Evolutionary conservation across 2,797 vertebrate species (phyloP), one percentile per base, ranked within the genome.

Genomic region (Simalia tracyae): DNA sequence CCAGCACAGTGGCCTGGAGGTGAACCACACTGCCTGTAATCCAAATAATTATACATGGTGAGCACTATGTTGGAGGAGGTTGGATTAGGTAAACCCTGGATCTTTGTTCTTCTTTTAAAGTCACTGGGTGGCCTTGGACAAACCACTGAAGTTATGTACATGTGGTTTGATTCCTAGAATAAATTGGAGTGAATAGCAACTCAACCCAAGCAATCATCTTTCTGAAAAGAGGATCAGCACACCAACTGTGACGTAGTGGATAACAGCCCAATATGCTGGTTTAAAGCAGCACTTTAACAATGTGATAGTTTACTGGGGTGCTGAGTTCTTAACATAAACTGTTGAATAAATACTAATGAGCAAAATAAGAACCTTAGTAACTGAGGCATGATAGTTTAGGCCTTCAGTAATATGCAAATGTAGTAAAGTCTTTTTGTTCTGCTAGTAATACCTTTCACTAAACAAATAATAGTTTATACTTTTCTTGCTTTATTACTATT

Each of bases 291-390:
- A 26, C 26, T 26, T 81, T 14, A 46, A 8, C 6, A 54, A 4
- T 56, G 24, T 46, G 36, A 54, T 64, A 26, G 11, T 84, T 88
- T 42, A 84, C 24, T 68, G 11, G 61, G 42, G 54, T 36, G 22
- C 36, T 61, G 36, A 14, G 26, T 1, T 93, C 90, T 91, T 64
- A 60, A 57, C 9, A 5, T 72, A 60, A 60, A 84, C 86, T 89
- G 72, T 36, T 88, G 84, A 88, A 26, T 93, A 86, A 93, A 95
- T 89, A 94, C 94, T 93, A 93, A 5, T 22, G 93, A 91, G 22
- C 22, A 61, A 36, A 42, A 42, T 93, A 26, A 87, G 91, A 89
- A 26, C 60, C 90, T 42, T 91, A 76, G 31, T 59, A 91, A 4
- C 84, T 89, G 60, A 86, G 36, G 92, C 8, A 14, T 28, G n/a